Base-by-base conservation (phyloP, 2,888 invertebrate genomes). In the Drosophila setosimentum region DNA sequence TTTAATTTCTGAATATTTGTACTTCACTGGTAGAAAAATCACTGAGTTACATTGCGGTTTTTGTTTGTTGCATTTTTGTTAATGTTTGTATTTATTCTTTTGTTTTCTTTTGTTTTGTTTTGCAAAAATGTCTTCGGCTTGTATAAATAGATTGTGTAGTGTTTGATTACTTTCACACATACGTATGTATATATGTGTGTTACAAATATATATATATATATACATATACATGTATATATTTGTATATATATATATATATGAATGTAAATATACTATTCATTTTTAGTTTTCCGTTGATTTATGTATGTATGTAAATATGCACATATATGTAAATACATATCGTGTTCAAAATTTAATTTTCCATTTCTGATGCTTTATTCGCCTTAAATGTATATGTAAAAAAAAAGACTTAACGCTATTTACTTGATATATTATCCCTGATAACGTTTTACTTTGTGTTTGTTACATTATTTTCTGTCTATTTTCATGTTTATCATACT, bases 1-100 rank as follows among this genome's bases (percentile, higher is more conserved):
- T 76, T 73, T 76, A 81, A 53, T 80, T 87, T 87, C 83, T 59
- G 83, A 91, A 91, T 91, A 92, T 93, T 93, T 93, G 93, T 93
- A 93, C 93, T 93, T 92, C 91, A 92, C 92, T 92, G 93, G 93
- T 93, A 93, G 92, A 92, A 87, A 92, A 92, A 93, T 93, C 93
- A 93, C 93, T 93, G 93, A 93, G 92, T 92, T 92, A 84, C 91
- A 80, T 87, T 84, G 78, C 87, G 80, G 79, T 69, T 87, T 75
- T 76, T 74, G 72, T 78, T 78, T 73, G 60, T 60, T 73, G 51
- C 49, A 13, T 68, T 68, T 57, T 72, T 73, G 65, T 68, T 68
- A 55, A 2, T 21, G 7, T 45, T 45, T 45, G 21, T 45, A 2
- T 45, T 21, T 21, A 51, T 57, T 57, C n/a, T 62, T 57, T 71